phyloP scores from a whole-genome alignment of 2,797 vertebrate genomes.

The Acanthurus tractus region DNA sequence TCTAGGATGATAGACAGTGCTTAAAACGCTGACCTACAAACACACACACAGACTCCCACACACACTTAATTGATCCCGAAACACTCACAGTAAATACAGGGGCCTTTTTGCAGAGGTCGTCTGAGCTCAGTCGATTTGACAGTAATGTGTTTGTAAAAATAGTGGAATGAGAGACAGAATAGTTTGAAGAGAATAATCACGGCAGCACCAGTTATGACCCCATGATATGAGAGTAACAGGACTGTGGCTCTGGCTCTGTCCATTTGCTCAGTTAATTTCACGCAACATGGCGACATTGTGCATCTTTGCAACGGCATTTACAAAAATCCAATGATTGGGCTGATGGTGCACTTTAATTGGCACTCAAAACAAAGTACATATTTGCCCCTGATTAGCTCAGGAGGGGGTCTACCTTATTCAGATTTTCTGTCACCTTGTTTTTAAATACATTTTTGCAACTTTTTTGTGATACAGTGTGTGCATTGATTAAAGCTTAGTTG shows the following conservation, averaged over 20 bases:
- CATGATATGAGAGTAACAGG: conserved; percentile 25
- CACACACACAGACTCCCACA: conserved; percentile 15
- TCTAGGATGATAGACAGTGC: conserved; percentile 78
- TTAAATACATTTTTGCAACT: conserved; percentile 14
- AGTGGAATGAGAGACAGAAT: conserved; percentile 41
- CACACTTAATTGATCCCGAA: conserved; percentile 73
- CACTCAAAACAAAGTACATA: conserved; percentile 54
- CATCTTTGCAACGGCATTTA: conserved; percentile 34
- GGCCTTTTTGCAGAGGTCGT: conserved; percentile 54
- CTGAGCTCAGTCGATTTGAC: conserved; percentile 54
- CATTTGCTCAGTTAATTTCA: conserved; percentile 62
- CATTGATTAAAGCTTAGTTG: conserved; percentile 41
- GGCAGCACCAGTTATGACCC: conserved; percentile 42
- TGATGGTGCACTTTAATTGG: conserved; percentile 46
- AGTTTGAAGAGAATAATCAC: conserved; percentile 49
- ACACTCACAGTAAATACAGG: conserved; percentile 68
- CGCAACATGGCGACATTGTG: conserved; percentile 42
- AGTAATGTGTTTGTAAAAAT: conserved; percentile 65
- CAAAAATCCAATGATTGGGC: conserved; percentile 49
- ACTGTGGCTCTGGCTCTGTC: conserved; percentile 38
- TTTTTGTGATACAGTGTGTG: conserved; percentile 19
- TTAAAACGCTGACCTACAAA: conserved; percentile 79
- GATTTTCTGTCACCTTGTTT: conserved; percentile 16
- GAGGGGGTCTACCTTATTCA: conserved; percentile 39
- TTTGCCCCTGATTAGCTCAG: conserved; percentile 51